Conservation (phyloP, 2,797 vertebrate species). For the Acanthornis magna region DNA sequence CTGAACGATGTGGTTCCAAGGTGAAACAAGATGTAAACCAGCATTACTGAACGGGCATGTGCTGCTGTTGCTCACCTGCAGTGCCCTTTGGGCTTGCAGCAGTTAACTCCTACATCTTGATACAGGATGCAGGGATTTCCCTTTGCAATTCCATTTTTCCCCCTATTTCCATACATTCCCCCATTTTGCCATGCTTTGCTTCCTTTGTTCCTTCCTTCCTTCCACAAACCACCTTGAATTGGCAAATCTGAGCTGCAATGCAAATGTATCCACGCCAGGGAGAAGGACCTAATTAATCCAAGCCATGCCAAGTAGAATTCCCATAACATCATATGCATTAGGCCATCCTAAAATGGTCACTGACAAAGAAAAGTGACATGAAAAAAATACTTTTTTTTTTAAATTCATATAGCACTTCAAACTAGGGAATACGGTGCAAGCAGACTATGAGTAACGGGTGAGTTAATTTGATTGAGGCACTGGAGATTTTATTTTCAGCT, state of each 20-base stretch:
- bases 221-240: not conserved
- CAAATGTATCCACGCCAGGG: not conserved
- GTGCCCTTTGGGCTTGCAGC: not conserved
- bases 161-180: not conserved
- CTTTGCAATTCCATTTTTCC: accelerated
- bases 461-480: not conserved
- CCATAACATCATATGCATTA: not conserved
- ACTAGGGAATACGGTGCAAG: not conserved
- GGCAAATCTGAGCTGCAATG: not conserved
- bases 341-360: not conserved
- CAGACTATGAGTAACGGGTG: not conserved
- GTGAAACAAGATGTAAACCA: not conserved
- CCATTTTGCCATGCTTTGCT: not conserved
- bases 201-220: not conserved
- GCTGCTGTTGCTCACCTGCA: not conserved
- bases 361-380: not conserved
- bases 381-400: not conserved
- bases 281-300: not conserved
- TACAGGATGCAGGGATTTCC: accelerated
- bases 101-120: not conserved
- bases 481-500: not conserved
- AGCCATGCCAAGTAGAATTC: not conserved
- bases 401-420: not conserved
- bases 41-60: accelerated
- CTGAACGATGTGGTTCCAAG: accelerated